Evolutionary conservation across 1,140 invertebrate species (phyloP), one percentile per base, ranked within the genome.

Genomic region (Maconellicoccus hirsutus): DNA sequence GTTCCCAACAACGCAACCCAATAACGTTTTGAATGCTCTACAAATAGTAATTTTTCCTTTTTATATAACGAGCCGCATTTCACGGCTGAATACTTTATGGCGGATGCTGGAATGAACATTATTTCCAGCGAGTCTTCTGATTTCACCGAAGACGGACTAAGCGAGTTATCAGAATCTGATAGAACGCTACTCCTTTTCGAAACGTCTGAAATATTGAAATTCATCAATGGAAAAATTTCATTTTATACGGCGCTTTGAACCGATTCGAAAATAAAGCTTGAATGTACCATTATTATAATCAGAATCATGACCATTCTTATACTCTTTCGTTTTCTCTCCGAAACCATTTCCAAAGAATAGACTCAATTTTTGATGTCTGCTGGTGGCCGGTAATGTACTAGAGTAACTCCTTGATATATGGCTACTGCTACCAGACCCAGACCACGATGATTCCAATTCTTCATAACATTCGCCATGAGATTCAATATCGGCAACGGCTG

Each of bases 41-140:
- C 69, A 27, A 74, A 74, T 21, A 75, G 39, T 27, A 74, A 70
- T 27, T 74, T 74, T 42, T 75, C 74, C 27, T 72, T 74, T 19
- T 73, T 70, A 16, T 52, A 25, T 19, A 75, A 63, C 7, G 38
- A 1, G 0, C 74, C 74, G 71, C 70, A 73, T 59, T 75, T 75
- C 26, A 71, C 69, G 10, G 74, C 74, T 12, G 73, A 72, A 22
- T 75, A 75, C 16, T 72, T 73, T 25, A 75, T 59, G 0, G 74
- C 73, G 10, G 74, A 74, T 19, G 74, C 73, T 21, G 73, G 73
- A 25, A 75, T 70, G 26, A 71, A 70, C 2, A 75, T 39, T 1
- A 75, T 66, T 66, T 66, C 61, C 25, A 66, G 16, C 61, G 61
- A 66, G 16, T 66, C 61, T 25, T 66, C 61, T 4, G 61, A 66